phyloP scores from a whole-genome alignment of 2,113 vertebrate genomes.

The Hydrochoerus hydrochaeris region DNA sequence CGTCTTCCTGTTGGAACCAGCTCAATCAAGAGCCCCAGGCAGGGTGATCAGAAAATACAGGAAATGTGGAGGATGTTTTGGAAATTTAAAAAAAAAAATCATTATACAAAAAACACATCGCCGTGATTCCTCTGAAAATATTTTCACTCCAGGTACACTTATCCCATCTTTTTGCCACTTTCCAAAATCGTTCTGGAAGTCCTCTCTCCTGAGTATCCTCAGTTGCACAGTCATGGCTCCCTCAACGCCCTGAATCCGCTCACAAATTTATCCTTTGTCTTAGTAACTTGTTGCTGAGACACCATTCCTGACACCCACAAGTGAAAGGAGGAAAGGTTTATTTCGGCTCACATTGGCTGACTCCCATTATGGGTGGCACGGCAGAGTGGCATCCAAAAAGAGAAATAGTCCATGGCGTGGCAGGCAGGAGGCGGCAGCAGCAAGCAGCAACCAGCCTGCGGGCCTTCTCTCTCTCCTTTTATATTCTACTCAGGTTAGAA shows the following conservation, averaged over 20 bases:
- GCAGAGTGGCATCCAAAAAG: not conserved
- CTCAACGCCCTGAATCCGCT: not conserved
- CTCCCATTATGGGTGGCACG: not conserved
- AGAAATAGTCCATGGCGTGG: not conserved
- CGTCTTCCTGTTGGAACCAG: not conserved
- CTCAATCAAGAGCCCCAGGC: not conserved
- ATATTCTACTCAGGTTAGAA: not conserved
- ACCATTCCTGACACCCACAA: not conserved
- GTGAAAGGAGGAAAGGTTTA: not conserved
- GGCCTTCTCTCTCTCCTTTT: not conserved
- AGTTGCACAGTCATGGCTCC: not conserved
- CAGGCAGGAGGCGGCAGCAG: no score
- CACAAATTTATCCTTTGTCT: not conserved
- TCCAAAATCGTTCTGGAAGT: not conserved
- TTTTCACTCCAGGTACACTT: not conserved
- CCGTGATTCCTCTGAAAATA: not conserved
- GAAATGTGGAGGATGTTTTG: not conserved
- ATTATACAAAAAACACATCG: not conserved
- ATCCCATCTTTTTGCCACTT: not conserved
- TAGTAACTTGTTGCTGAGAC: not conserved
- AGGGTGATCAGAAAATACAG: not conserved
- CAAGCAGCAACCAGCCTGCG: not conserved
- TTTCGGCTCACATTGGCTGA: not conserved
- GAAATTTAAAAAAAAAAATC: not conserved
- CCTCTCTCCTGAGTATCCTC: not conserved